A percentile compares a stretch with the other conserved stretches of the same genome.
These are phyloP conservation scores for Paratrypauchen microcephalus DNA, from an alignment of 2,797 vertebrate species.

Conservation along the genomic window DNA sequence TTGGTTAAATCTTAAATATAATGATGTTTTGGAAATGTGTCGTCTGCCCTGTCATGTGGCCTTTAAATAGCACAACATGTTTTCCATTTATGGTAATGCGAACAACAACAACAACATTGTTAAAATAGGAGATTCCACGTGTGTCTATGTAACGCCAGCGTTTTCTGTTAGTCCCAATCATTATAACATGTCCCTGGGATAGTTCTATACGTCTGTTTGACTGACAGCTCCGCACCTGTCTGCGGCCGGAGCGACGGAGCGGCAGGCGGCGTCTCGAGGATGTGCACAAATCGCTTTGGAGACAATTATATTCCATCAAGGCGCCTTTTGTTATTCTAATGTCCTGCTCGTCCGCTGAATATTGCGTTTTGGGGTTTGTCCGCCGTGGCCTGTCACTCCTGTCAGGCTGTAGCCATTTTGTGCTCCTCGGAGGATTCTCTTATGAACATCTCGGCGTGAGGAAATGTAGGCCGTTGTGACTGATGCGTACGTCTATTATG, in stretches of 20 bases:
- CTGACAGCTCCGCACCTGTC: conserved; percentile 30
- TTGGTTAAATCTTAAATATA: no score
- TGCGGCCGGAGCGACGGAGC: no score
- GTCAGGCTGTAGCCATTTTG: conserved; percentile 11
- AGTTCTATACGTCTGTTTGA: conserved; percentile 21
- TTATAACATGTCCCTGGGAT: conserved; percentile 51
- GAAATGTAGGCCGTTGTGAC: no score
- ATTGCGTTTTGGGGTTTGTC: conserved; percentile 5
- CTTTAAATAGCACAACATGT: no score
- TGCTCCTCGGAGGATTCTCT: not conserved
- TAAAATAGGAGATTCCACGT: not conserved
- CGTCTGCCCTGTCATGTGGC: no score
- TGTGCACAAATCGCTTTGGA: conserved; percentile 15
- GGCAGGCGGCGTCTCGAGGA: conserved; percentile 15
- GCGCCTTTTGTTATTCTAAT: conserved; percentile 23
- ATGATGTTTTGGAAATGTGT: no score
- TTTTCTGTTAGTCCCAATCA: conserved; percentile 24
- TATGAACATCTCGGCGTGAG: no score
- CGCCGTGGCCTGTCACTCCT: conserved; percentile 20
- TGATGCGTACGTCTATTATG: no score
- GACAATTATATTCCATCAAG: conserved; percentile 41
- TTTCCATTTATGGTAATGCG: not conserved
- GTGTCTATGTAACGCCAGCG: not conserved
- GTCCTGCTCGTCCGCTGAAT: conserved; percentile 3
- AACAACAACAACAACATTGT: not conserved